Base-by-base conservation (phyloP, 1,140 invertebrate species). In the Sitobion miscanthi region DNA sequence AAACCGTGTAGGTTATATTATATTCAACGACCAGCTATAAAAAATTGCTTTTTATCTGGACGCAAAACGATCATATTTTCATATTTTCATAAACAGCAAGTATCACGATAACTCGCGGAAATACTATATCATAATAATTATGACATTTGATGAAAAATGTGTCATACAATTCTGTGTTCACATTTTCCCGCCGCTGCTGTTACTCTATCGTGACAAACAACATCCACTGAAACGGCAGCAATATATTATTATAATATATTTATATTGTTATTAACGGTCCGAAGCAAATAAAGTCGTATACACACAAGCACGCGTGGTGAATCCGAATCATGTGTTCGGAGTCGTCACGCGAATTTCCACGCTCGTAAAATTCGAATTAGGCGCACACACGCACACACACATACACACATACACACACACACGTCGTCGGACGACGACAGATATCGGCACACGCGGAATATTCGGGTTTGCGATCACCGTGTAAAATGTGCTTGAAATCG, bases 401-500 rank as follows among this genome's bases (percentile, higher is more conserved):
- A 25, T 7, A 6, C 42, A 17, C 17, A 1, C 47, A 17, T 3
- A 87, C 42, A 6, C 42, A 17, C 17, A 1, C 47, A 17, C 8
- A 87, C 42, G 4, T 3, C 6, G 25, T 35, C 42, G 9, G 69
- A 82, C n/a, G 14, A 77, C 9, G 42, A 38, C 20, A 4, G 11
- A 91, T 20, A 69, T 42, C 7, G n/a, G 25, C 20, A 90, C 25
- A 21, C 23, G 1, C 45, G 85, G 5, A 25, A n/a, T 54, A 38
- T 35, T 35, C 7, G 30, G 2, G 20, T 49, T 35, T 49, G 47
- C 38, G 6, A 49, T 88, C n/a, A 49, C 90, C 90, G 90, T 92
- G 77, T 83, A 92, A 92, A 92, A 92, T 92, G 30, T 47, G 77
- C 90, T 92, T 83, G 90, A 92, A 92, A 92, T 92, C 69, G 69